Conservation (phyloP, 2,797 vertebrate genomes). For the Arremon aurantiirostris region DNA sequence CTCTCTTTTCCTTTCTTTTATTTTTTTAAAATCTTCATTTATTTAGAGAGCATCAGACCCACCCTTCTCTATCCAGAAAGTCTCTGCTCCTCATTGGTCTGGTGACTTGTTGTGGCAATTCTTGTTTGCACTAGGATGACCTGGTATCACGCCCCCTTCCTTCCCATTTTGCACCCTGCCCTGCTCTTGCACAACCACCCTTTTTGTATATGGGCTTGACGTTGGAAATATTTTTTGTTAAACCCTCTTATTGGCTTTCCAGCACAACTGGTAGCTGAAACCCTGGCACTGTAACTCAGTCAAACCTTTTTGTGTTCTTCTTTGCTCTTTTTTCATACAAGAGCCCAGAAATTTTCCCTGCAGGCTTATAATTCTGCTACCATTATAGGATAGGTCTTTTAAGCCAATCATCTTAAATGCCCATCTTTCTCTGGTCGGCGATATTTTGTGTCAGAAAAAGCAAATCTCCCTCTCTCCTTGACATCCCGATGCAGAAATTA, state of each 20-base stretch:
- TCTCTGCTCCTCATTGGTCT: neutral
- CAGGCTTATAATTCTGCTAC: conserved; percentile 54
- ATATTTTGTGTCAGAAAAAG: conserved; percentile 33
- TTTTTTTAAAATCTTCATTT: neutral
- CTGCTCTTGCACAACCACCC: neutral
- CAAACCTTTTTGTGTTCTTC: conserved; percentile 44
- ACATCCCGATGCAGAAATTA: neutral
- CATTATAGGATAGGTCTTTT: conserved; percentile 25
- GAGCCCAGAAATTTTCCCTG: conserved; percentile 51
- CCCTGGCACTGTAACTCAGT: conserved; percentile 5
- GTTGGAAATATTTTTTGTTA: conserved; percentile 23
- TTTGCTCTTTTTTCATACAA: conserved; percentile 24
- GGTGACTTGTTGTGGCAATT: neutral
- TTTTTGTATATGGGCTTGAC: neutral
- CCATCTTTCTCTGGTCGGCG: neutral
- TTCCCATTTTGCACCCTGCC: neutral
- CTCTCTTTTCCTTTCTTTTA: neutral
- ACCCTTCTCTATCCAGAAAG: conserved; percentile 4
- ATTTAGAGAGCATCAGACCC: neutral
- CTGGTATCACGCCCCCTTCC: neutral
- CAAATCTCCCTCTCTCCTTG: neutral
- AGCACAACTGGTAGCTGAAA: conserved; percentile 36
- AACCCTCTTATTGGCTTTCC: conserved; percentile 11
- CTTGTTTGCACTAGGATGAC: neutral
- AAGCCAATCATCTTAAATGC: conserved; percentile 44